Percentiles rank a stretch among this genome's conserved stretches.
phyloP scores from a whole-genome alignment of 2,797 vertebrate species.

The Atherinosoma microstoma region DNA sequence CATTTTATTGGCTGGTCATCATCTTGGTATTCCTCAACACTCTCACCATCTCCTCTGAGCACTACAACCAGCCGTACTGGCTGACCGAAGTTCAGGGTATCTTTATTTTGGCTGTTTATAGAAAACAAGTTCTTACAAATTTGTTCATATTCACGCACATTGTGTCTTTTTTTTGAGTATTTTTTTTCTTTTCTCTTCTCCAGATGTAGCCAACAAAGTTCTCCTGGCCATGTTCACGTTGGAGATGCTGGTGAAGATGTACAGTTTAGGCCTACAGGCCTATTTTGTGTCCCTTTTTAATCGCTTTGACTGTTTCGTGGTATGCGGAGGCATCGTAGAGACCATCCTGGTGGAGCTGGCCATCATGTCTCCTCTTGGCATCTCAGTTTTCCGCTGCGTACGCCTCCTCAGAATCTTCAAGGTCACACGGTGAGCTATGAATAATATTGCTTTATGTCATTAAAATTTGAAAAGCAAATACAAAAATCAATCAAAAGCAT shows the following conservation, averaged over 20 bases:
- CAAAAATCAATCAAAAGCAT: not conserved
- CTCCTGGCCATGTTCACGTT: slow-evolving; percentile 95
- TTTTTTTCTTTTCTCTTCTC: slow-evolving; percentile 26
- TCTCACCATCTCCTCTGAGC: slow-evolving; percentile 97
- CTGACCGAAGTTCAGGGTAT: slow-evolving; percentile 95
- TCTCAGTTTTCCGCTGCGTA: slow-evolving; percentile 98
- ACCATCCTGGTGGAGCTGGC: slow-evolving; percentile 96
- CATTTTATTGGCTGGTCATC: slow-evolving; percentile 98
- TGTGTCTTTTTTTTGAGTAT: not conserved
- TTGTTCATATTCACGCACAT: not conserved
- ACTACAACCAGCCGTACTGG: slow-evolving; percentile 96
- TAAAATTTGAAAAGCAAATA: not conserved
- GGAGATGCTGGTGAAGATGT: slow-evolving; percentile 99
- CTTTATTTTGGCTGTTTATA: not conserved
- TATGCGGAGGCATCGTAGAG: slow-evolving; percentile 96
- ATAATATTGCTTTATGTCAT: not conserved
- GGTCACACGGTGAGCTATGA: slow-evolving; percentile 90
- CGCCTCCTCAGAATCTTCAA: slow-evolving; percentile 97
- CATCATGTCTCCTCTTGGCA: slow-evolving; percentile 96
- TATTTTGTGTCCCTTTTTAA: slow-evolving; percentile 98
- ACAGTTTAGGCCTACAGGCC: slow-evolving; percentile 96
- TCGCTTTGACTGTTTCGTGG: slow-evolving; percentile 98
- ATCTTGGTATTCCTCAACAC: slow-evolving; percentile 99
- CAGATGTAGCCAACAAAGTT: slow-evolving; percentile 96
- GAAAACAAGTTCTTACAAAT: not conserved